Percentiles rank a stretch among this genome's conserved stretches.
These are phyloP conservation scores for Napeogenes inachia DNA, from an alignment of 2,888 invertebrate species.

Conservation along the genomic window DNA sequence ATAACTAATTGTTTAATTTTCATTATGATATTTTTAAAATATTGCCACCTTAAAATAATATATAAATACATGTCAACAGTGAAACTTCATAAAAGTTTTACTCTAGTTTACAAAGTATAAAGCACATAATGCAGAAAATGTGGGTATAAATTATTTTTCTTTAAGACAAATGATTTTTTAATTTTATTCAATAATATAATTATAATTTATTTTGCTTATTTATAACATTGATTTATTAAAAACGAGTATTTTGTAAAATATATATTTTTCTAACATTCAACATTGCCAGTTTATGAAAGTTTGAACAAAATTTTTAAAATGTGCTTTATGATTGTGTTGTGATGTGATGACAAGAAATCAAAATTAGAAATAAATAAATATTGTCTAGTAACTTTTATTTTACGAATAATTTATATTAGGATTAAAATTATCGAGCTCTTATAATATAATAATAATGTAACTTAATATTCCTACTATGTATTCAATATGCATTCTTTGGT, in stretches of 20 bases:
- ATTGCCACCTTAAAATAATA: neutral
- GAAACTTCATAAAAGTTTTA: neutral
- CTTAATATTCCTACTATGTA: neutral
- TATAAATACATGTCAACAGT: neutral
- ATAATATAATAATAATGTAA: neutral
- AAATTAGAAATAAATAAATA: neutral
- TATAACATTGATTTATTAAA: neutral
- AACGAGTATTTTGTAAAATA: neutral
- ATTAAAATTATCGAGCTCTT: too few relatives aligned
- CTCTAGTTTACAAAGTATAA: neutral
- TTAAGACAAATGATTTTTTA: neutral
- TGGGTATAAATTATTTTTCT: neutral
- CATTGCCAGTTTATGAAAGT: neutral
- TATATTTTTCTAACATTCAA: neutral
- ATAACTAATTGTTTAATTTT: too few relatives aligned
- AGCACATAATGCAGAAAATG: neutral
- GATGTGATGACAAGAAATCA: neutral
- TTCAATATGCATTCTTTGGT: too few relatives aligned
- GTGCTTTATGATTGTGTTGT: neutral
- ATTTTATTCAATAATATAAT: neutral
- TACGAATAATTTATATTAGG: neutral
- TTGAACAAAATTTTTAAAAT: neutral
- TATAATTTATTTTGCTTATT: neutral
- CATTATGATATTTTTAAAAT: neutral
- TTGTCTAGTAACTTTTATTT: neutral